These are phyloP conservation scores for Streptopelia turtur DNA, from an alignment of 2,797 vertebrate genomes.

Conservation along the genomic window DNA sequence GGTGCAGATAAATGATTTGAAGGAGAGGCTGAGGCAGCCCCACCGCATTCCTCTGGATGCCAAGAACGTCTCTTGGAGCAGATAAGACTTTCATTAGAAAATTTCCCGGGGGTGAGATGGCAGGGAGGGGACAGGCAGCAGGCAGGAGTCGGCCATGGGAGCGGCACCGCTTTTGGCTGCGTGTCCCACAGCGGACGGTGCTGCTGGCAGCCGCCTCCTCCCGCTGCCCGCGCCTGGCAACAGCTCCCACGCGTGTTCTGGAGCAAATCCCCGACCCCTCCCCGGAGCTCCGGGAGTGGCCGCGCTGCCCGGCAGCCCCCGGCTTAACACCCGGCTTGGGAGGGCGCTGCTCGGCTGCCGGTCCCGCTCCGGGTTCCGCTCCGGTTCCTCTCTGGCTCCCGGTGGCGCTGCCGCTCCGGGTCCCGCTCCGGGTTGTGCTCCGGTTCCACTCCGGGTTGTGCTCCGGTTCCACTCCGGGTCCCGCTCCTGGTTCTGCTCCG, in stretches of 20 bases:
- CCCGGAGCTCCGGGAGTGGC: neutral
- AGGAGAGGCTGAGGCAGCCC: neutral
- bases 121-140: neutral
- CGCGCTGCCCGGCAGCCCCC: too few species aligned
- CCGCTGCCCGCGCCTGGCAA: neutral
- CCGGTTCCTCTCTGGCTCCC: neutral
- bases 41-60: fast-evolving
- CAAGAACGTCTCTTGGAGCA: fast-evolving
- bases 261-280: neutral
- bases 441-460: too few species aligned
- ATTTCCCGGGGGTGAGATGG: too few species aligned
- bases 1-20: fast-evolving
- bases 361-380: neutral
- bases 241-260: neutral
- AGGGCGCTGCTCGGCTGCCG: neutral
- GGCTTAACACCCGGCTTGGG: neutral
- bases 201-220: neutral
- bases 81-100: fast-evolving
- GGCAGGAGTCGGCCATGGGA: neutral
- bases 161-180: neutral
- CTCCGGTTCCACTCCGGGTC: too few species aligned
- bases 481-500: too few species aligned
- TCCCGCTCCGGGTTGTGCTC: too few species aligned
- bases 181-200: fast-evolving
- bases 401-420: too few species aligned